Conservation (phyloP, 2,888 invertebrate genomes). For the Acanthosepion pharaonis region DNA sequence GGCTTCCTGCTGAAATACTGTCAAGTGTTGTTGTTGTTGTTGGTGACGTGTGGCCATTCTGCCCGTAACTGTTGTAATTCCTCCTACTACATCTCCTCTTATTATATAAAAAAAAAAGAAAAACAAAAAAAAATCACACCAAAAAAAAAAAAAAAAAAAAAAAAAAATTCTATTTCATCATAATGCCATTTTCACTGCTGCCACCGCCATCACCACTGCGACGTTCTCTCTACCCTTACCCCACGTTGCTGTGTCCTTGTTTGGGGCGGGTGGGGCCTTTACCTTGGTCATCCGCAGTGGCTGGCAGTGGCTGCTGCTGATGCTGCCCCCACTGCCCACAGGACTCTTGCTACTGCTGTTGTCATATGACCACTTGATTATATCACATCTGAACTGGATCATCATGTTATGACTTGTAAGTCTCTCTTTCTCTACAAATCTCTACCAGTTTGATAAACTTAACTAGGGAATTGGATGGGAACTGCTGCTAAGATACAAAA, state of each 20-base stretch:
- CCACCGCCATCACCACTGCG: slow-evolving; percentile 11
- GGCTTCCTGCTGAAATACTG: slow-evolving; percentile 41
- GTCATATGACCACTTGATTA: slow-evolving; percentile 22
- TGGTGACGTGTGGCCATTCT: slow-evolving; percentile 46
- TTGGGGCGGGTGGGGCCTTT: neutral
- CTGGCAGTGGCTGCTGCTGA: neutral
- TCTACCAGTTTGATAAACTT: neutral
- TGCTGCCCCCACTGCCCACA: slow-evolving; percentile 6
- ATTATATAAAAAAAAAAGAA: neutral
- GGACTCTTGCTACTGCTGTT: slow-evolving; percentile 33
- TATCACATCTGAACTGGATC: slow-evolving; percentile 12
- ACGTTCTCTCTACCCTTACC: neutral
- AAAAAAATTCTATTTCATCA: neutral
- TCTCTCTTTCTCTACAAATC: neutral
- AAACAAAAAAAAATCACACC: neutral
- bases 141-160: neutral
- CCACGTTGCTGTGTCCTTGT: neutral
- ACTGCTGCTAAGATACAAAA: neutral
- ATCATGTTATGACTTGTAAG: neutral
- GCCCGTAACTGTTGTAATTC: slow-evolving; percentile 35
- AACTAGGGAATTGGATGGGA: neutral
- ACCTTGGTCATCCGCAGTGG: neutral
- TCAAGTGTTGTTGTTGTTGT: slow-evolving; percentile 45
- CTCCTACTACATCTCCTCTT: neutral
- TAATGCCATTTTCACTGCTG: slow-evolving; percentile 35